These are phyloP conservation scores for Bucorvus abyssinicus DNA, from an alignment of 2,797 vertebrate species.

Conservation along the genomic window DNA sequence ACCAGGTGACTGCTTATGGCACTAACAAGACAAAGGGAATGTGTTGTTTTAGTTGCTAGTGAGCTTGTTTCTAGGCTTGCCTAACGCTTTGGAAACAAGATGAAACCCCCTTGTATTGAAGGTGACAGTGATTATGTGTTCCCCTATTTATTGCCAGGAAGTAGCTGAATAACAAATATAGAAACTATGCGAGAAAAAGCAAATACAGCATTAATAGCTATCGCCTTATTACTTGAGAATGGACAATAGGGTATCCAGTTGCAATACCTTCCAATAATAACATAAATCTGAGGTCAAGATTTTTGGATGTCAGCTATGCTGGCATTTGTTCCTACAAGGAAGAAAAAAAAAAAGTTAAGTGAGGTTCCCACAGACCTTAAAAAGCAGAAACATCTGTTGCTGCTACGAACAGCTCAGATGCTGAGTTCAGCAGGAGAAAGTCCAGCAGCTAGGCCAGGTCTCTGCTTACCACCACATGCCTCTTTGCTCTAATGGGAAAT, in stretches of 20 bases:
- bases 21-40: neutral
- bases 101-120: neutral
- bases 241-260: conserved; percentile 24
- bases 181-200: conserved; percentile 9
- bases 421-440: conserved; percentile 58
- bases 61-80: neutral
- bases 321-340: conserved; percentile 45
- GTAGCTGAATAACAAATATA: conserved; percentile 22
- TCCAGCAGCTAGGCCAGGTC: conserved; percentile 46
- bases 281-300: conserved; percentile 42
- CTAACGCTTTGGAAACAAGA: neutral
- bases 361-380: conserved; percentile 68
- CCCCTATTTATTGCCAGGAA: conserved; percentile 17
- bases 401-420: conserved; percentile 22
- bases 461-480: conserved; percentile 15
- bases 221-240: conserved; percentile 20
- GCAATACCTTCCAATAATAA: conserved; percentile 41
- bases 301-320: conserved; percentile 39
- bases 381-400: conserved; percentile 74
- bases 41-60: neutral
- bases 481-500: conserved; percentile 48
- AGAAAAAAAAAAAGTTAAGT: conserved; percentile 2
- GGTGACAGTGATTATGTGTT: neutral
- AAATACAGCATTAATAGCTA: conserved; percentile 41
- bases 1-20: neutral